These are phyloP conservation scores for Crioceris asparagi DNA, from an alignment of 2,888 invertebrate species.

Conservation along the genomic window DNA sequence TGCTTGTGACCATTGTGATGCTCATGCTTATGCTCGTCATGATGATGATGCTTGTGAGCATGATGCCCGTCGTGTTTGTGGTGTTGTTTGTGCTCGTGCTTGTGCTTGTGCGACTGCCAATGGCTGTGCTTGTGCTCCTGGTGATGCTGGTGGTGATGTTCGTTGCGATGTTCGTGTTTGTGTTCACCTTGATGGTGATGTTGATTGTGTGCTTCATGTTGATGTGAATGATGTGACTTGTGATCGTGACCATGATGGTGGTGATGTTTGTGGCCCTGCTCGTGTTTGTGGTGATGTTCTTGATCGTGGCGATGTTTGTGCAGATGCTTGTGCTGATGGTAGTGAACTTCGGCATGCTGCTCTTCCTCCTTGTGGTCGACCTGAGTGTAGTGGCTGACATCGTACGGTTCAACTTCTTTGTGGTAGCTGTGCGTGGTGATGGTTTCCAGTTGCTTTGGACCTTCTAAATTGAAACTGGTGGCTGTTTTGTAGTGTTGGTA, in stretches of 20 bases:
- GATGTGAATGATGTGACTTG: conserved; percentile 17
- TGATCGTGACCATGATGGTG: conserved; percentile 21
- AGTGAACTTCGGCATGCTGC: conserved; percentile 28
- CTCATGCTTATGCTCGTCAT: conserved; percentile 18
- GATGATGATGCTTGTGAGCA: conserved; percentile 18
- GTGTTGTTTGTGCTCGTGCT: conserved; percentile 19
- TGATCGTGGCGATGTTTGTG: conserved; percentile 29
- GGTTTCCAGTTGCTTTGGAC: conserved; percentile 27
- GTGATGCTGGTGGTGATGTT: conserved; percentile 21
- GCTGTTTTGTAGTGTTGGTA: conserved; percentile 24
- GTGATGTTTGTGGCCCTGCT: conserved; percentile 18
- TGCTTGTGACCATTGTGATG: conserved; percentile 20
- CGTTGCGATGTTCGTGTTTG: conserved; percentile 19
- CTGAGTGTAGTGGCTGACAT: conserved; percentile 18
- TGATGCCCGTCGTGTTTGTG: conserved; percentile 20
- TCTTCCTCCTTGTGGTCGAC: conserved; percentile 18
- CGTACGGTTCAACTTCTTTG: conserved; percentile 24
- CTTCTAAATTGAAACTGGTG: conserved; percentile 21
- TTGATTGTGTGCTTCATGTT: conserved; percentile 9
- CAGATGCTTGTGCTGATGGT: conserved; percentile 29
- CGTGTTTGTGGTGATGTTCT: conserved; percentile 24
- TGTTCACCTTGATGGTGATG: conserved; percentile 16
- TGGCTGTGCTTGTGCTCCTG: conserved; percentile 25
- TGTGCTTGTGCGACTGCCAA: conserved; percentile 21
- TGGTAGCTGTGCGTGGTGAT: conserved; percentile 26